Base-by-base conservation (phyloP, 2,888 invertebrate species). In the Galerucella calmariensis region DNA sequence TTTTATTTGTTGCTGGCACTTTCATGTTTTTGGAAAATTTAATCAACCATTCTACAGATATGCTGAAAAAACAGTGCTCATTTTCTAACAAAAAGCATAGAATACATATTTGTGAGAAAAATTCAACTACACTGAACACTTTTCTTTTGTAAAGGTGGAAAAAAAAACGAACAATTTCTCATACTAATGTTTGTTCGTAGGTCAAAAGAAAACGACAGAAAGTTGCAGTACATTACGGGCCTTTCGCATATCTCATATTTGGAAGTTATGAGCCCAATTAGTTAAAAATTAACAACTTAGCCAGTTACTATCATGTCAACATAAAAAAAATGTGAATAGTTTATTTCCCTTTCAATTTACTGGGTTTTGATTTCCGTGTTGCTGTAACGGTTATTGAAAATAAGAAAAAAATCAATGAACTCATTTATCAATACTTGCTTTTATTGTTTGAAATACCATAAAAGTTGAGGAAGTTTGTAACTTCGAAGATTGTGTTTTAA, bases 241-340 rank as follows among this genome's bases (percentile, higher is more conserved):
- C 72, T 77, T 72, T 74, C 74, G 73, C 71, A 66, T 75, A 69
- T 72, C 67, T 59, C 53, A 77, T 68, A 65, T 77, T 77, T 63
- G 59, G 63, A 75, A 77, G 73, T 77, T 75, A 73, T 73, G 71
- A 72, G 20, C 41, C 69, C 68, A 75, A 75, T 75, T 75, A 75
- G 59, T 66, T 63, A 75, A 72, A 69, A 75, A 72, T 71, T 75
- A 75, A 71, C 67, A 75, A 71, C 68, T 72, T 56, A 59, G 27
- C 71, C 59, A 51, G 48, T 56, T 58, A 69, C 59, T n/a, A 46
- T 58, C 53, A 35, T 53, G 59, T 14, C 16, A 48, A 48, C 61
- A 61, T 48, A 12, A 1, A 48, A 61, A 61, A 69, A 46, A 27
- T 2, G 14, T 6, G 46, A 46, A 20, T 65, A 12, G 63, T 65